Conservation (phyloP, 2,888 invertebrate species). For the Apamea epomidion region DNA sequence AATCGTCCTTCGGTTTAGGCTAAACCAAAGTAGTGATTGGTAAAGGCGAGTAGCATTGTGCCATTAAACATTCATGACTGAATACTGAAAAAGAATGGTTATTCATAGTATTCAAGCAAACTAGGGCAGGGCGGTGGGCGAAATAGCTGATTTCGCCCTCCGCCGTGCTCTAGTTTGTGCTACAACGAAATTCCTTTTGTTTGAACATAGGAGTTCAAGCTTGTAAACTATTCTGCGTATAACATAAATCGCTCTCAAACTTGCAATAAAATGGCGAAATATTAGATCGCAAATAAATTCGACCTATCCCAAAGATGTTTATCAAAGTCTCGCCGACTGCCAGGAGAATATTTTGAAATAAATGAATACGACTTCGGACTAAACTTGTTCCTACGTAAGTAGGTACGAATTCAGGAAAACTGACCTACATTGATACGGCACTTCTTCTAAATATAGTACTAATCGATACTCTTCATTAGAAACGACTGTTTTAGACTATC, state of each 20-base stretch:
- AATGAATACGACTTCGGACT: background rate
- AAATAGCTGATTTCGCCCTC: background rate
- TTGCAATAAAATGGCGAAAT: background rate
- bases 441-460: background rate
- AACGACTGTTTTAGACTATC: background rate
- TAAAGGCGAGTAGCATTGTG: background rate
- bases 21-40: background rate
- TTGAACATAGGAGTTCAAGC: background rate
- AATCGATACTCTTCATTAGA: background rate
- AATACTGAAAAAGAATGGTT: background rate
- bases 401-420: background rate
- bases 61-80: background rate
- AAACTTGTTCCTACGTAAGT: background rate
- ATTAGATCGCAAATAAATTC: background rate
- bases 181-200: background rate
- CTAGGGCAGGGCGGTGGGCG: background rate
- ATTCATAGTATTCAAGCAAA: background rate
- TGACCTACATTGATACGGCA: background rate
- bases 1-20: background rate
- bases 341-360: conserved; percentile 7
- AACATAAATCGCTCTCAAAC: background rate
- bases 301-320: background rate
- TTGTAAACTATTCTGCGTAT: background rate
- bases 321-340: background rate
- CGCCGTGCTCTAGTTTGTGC: background rate